Percentiles rank a stretch among this genome's conserved stretches.
phyloP scores from a whole-genome alignment of 2,888 invertebrate species.

The Tiliacea aurago region DNA sequence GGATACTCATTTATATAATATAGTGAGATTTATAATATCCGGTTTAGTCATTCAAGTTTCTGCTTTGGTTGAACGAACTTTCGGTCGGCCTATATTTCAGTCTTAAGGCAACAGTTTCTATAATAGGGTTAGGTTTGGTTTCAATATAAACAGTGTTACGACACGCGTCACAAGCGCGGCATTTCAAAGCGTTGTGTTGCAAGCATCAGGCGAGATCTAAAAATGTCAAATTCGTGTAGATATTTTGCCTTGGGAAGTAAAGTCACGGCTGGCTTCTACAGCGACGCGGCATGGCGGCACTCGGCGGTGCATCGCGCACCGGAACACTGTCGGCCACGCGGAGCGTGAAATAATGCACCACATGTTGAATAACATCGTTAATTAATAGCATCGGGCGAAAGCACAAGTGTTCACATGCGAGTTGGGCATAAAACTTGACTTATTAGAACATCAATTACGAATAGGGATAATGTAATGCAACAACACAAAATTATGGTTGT shows the following conservation, averaged over 20 bases:
- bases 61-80: slow-evolving; percentile 48
- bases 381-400: slow-evolving; percentile 86
- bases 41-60: slow-evolving; percentile 22
- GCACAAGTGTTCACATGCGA: slow-evolving; percentile 87
- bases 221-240: slow-evolving; percentile 88
- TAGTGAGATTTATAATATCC: slow-evolving; percentile 6
- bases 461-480: slow-evolving; percentile 55
- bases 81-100: slow-evolving; percentile 57
- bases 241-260: slow-evolving; percentile 78
- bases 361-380: slow-evolving; percentile 86
- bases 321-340: slow-evolving; percentile 79
- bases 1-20: slow-evolving; percentile 1
- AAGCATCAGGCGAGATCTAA: slow-evolving; percentile 79
- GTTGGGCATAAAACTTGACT: slow-evolving; percentile 75
- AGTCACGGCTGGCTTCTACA: slow-evolving; percentile 67
- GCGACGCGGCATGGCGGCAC: slow-evolving; percentile 50
- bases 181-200: slow-evolving; percentile 82
- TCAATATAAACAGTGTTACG: slow-evolving; percentile 77
- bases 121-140: slow-evolving; percentile 73
- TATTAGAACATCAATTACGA: slow-evolving; percentile 75
- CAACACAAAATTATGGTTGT: slow-evolving; percentile 55
- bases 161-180: slow-evolving; percentile 76
- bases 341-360: slow-evolving; percentile 86
- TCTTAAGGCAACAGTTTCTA: slow-evolving; percentile 60
- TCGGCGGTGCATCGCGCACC: slow-evolving; percentile 69